Evolutionary conservation across 2,888 invertebrate genomes (phyloP).

Genomic region (Drosophila imparisetae): DNA sequence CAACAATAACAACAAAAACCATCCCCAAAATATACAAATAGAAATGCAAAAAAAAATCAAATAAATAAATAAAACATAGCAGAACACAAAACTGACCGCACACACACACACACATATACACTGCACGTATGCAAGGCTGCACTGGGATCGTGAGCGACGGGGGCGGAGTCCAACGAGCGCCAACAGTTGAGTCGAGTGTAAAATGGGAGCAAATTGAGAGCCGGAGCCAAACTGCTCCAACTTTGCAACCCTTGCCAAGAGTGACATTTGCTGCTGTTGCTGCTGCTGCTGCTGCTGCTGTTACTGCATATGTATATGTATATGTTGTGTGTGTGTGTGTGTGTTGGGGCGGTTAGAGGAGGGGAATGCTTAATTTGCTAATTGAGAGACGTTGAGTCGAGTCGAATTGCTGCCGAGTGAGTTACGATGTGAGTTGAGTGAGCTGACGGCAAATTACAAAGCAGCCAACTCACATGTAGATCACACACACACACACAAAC

Average conservation of each 20-base stretch:
- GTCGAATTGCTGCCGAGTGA: conserved; percentile 49
- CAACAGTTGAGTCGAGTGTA: conserved; percentile 56
- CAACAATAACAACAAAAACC: conserved; percentile 28
- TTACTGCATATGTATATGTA: conserved; percentile 4
- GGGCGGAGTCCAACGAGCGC: conserved; percentile 65
- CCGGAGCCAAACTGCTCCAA: conserved; percentile 40
- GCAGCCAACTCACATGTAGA: conserved; percentile 39
- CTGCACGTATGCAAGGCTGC: conserved; percentile 38
- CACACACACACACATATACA: conserved; percentile 21
- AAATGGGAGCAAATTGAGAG: conserved; percentile 33
- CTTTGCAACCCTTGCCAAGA: conserved; percentile 51
- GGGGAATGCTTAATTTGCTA: conserved; percentile 68
- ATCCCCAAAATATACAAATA: conserved; percentile 37
- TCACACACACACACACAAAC: conserved; percentile 29
- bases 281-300: background rate
- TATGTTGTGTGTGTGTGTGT: conserved; percentile 2
- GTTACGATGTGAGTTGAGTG: conserved; percentile 32
- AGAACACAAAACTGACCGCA: conserved; percentile 48
- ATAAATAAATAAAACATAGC: conserved; percentile 21
- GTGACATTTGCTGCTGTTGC: conserved; percentile 18
- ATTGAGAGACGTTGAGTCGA: conserved; percentile 65
- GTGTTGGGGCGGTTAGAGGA: conserved; percentile 28
- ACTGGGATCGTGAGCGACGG: conserved; percentile 45
- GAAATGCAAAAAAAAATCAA: conserved; percentile 14
- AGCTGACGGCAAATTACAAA: conserved; percentile 46